Conservation (phyloP, 2,113 vertebrate genomes). For the Sinocyclocheilus rhinocerous region DNA sequence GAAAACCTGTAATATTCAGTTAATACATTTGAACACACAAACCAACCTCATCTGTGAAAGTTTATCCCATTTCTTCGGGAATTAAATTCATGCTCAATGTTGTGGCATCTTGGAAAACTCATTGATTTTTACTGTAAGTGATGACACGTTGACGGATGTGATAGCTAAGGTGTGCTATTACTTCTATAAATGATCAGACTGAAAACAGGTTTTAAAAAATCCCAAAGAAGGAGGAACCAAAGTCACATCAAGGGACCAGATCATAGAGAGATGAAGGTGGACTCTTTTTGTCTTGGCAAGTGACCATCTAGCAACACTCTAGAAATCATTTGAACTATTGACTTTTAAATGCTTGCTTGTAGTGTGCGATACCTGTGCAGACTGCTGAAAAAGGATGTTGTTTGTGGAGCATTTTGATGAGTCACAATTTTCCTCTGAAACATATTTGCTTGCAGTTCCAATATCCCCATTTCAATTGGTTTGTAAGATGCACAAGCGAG, state of each 20-base stretch:
- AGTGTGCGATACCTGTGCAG: not conserved
- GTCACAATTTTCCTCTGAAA: not conserved
- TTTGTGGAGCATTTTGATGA: conserved; percentile 22
- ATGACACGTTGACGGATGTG: not conserved
- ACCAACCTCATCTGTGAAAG: too few species aligned
- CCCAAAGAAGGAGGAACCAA: not conserved
- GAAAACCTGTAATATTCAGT: too few species aligned
- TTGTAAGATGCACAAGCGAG: not conserved
- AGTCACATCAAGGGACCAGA: not conserved
- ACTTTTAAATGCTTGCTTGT: not conserved
- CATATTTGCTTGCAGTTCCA: conserved; percentile 1
- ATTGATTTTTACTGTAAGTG: too few species aligned
- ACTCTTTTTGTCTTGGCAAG: not conserved
- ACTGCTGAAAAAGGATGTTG: not conserved
- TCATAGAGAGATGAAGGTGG: not conserved
- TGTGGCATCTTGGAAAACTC: too few species aligned
- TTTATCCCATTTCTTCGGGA: too few species aligned
- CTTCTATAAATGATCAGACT: not conserved
- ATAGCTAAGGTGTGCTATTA: not conserved
- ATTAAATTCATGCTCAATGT: too few species aligned
- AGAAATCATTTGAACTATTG: not conserved
- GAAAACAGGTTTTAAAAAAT: not conserved
- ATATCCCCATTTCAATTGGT: conserved; percentile 2
- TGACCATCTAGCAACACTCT: not conserved
- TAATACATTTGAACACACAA: too few species aligned